Percentiles rank a stretch among this genome's conserved stretches.
Evolutionary conservation across 1,140 invertebrate species (phyloP).

Genomic region (Macrobrachium rosenbergii): DNA sequence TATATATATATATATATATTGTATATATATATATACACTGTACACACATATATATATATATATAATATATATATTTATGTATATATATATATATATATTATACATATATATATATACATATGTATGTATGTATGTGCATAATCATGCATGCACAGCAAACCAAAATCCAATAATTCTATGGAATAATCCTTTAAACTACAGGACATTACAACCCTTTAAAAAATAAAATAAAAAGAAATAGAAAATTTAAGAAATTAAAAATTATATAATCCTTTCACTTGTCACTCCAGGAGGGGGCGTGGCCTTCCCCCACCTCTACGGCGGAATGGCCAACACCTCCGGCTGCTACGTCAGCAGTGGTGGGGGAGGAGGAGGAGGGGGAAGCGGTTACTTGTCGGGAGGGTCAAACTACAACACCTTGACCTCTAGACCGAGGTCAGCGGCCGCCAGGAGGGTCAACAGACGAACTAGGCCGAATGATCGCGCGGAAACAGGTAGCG

Average conservation of each 20-base stretch:
- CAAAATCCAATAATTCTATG: too few relatives aligned
- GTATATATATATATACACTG: too few relatives aligned
- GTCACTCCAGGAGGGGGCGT: slow-evolving; percentile 33
- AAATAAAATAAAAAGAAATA: neutral
- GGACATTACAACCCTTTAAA: too few relatives aligned
- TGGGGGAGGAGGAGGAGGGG: slow-evolving; percentile 68
- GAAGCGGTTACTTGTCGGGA: slow-evolving; percentile 69
- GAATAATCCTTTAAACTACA: too few relatives aligned
- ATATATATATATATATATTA: too few relatives aligned
- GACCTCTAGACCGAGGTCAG: slow-evolving; percentile 69
- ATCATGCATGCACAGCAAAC: too few relatives aligned
- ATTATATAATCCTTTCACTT: neutral
- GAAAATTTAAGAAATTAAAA: too few relatives aligned
- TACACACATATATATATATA: too few relatives aligned
- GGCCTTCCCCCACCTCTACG: slow-evolving; percentile 51
- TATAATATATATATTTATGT: too few relatives aligned
- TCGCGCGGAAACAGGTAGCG: slow-evolving; percentile 40
- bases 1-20: too few relatives aligned
- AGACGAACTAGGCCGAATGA: slow-evolving; percentile 41
- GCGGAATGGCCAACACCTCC: slow-evolving; percentile 35
- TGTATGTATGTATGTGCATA: too few relatives aligned
- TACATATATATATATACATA: too few relatives aligned
- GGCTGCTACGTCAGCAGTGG: slow-evolving; percentile 27
- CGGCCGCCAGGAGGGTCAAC: slow-evolving; percentile 48
- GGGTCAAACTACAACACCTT: slow-evolving; percentile 75